A percentile compares a stretch with the other conserved stretches of the same genome.
phyloP scores from a whole-genome alignment of 92 coral and sea anemone genomes.

The Porites cylindrica region DNA sequence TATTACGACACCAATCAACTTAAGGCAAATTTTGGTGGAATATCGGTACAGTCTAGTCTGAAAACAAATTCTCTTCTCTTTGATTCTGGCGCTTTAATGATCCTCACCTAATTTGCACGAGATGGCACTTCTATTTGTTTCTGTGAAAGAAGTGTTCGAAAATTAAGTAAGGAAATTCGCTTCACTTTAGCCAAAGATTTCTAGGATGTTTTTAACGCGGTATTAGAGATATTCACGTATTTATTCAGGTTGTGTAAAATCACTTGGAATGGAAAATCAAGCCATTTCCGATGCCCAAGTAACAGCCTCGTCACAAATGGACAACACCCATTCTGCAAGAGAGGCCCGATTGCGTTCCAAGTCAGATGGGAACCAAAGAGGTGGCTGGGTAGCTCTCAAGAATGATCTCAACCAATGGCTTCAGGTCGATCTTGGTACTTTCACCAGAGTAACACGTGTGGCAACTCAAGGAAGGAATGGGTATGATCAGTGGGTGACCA shows the following conservation, averaged over 20 bases:
- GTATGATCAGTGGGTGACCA: background rate
- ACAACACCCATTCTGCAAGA: slow-evolving; percentile 4
- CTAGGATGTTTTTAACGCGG: too few species aligned
- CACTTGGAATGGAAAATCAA: slow-evolving; percentile 50
- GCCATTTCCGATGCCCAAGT: slow-evolving; percentile 37
- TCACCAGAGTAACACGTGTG: slow-evolving; percentile 10
- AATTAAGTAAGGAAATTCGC: too few species aligned
- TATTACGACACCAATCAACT: too few species aligned
- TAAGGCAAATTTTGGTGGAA: too few species aligned
- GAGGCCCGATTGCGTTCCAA: background rate
- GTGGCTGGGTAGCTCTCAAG: slow-evolving; percentile 3
- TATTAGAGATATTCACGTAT: background rate
- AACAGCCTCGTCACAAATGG: slow-evolving; percentile 37
- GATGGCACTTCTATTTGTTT: too few species aligned
- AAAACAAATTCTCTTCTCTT: too few species aligned
- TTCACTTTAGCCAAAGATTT: too few species aligned
- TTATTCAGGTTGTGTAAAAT: slow-evolving; percentile 13
- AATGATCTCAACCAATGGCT: slow-evolving; percentile 23
- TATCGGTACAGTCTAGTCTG: too few species aligned
- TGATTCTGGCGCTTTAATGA: too few species aligned
- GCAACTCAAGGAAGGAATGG: slow-evolving; percentile 26
- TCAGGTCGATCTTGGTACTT: slow-evolving; percentile 18
- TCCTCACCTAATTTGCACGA: too few species aligned
- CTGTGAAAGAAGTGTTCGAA: too few species aligned
- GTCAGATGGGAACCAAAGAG: background rate